Conservation (phyloP, 2,888 invertebrate species). For the Amorpha juglandis region DNA sequence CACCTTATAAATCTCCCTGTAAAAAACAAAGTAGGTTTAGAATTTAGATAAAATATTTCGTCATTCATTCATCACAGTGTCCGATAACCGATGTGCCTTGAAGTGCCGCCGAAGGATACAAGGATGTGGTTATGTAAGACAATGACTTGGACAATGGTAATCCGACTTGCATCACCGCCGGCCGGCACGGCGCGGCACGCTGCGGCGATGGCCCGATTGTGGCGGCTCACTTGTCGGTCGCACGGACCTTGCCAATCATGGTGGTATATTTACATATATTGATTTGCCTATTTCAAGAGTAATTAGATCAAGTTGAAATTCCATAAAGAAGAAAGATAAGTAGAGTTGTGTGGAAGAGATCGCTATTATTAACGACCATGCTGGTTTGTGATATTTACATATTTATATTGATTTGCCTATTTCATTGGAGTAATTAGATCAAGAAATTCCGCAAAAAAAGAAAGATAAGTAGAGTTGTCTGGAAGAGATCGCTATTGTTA, state of each 20-base stretch:
- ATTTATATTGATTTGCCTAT: too few relatives aligned
- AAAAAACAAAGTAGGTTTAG: not conserved
- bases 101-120: not conserved
- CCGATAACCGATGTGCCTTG: conserved; percentile 3
- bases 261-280: not conserved
- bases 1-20: too few relatives aligned
- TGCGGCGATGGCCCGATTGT: not conserved
- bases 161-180: conserved; percentile 12
- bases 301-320: too few relatives aligned
- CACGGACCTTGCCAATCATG: not conserved
- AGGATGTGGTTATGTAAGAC: conserved; percentile 16
- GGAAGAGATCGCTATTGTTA: too few relatives aligned
- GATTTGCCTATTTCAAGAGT: not conserved
- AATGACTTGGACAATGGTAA: conserved; percentile 8
- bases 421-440: too few relatives aligned
- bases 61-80: not conserved
- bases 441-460: too few relatives aligned
- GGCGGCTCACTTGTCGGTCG: not conserved
- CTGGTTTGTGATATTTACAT: too few relatives aligned
- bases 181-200: not conserved
- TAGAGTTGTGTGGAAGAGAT: too few relatives aligned
- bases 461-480: too few relatives aligned
- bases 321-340: too few relatives aligned
- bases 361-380: too few relatives aligned
- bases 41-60: not conserved